Conservation (phyloP, 2,797 vertebrate genomes). For the Pipistrellus pygmaeus region DNA sequence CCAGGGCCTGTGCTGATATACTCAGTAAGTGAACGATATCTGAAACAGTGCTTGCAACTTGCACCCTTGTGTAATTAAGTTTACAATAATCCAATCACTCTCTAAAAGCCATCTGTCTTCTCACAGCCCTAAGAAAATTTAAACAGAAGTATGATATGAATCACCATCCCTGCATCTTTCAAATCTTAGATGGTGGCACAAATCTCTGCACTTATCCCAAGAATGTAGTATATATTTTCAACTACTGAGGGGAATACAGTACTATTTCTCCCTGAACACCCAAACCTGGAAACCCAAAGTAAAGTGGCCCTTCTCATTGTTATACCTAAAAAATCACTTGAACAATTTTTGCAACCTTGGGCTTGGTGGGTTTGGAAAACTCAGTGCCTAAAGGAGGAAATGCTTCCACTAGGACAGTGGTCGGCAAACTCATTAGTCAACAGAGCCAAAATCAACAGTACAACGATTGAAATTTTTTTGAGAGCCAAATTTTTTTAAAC, state of each 20-base stretch:
- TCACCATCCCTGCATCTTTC: background rate
- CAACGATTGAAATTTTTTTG: too few species aligned
- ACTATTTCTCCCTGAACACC: background rate
- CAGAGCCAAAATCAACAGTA: too few species aligned
- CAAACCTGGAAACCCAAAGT: background rate
- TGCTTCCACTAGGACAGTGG: background rate
- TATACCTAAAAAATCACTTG: background rate
- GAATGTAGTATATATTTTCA: background rate
- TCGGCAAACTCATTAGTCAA: too few species aligned
- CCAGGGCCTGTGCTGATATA: background rate
- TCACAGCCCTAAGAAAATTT: conserved; percentile 44
- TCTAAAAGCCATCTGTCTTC: conserved; percentile 46
- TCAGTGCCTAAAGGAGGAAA: background rate
- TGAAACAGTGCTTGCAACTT: conserved; percentile 5
- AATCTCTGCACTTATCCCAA: background rate
- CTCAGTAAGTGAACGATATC: background rate
- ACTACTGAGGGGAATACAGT: background rate
- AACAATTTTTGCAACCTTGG: background rate
- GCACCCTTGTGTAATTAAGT: background rate
- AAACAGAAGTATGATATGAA: background rate
- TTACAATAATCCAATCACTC: conserved; percentile 36
- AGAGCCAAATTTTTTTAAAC: too few species aligned
- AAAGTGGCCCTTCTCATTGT: background rate
- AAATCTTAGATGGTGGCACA: background rate
- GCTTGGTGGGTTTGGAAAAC: background rate